phyloP scores from a whole-genome alignment of 2,113 vertebrate species.

The Trogon melanurus region DNA sequence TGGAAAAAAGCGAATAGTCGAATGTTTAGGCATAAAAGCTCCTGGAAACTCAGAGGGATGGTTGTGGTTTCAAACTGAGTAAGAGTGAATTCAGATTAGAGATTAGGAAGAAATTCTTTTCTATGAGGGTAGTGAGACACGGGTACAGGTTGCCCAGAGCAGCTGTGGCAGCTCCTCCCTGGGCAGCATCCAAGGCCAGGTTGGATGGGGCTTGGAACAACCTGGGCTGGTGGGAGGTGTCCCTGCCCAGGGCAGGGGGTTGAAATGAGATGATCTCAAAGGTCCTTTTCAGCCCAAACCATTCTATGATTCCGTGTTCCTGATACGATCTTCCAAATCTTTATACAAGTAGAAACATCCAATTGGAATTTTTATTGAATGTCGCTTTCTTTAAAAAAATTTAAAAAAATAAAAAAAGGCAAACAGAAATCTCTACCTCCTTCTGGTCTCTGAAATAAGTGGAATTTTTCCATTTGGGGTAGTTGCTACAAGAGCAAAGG shows the following conservation, averaged over 20 bases:
- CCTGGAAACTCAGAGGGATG: neutral
- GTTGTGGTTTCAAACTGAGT: too few species aligned
- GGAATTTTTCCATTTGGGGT: neutral
- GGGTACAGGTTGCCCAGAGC: too few species aligned
- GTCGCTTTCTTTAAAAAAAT: rapidly evolving
- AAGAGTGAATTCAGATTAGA: too few species aligned
- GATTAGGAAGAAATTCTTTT: too few species aligned
- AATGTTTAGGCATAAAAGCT: neutral
- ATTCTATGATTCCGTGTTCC: neutral
- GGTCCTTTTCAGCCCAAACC: too few species aligned
- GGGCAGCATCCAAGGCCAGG: too few species aligned
- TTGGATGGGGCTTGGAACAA: too few species aligned
- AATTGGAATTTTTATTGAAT: neutral
- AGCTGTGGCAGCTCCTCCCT: too few species aligned
- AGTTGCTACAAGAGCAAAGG: neutral
- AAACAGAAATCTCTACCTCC: neutral
- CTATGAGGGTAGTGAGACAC: too few species aligned
- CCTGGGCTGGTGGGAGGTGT: too few species aligned
- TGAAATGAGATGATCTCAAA: too few species aligned
- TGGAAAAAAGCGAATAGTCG: rapidly evolving
- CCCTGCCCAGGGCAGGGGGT: too few species aligned
- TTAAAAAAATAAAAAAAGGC: neutral
- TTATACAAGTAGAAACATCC: neutral
- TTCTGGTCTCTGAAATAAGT: neutral
- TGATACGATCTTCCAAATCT: neutral